Evolutionary conservation across 1,140 invertebrate genomes (phyloP).

Genomic region (Caligus rogercresseyi): DNA sequence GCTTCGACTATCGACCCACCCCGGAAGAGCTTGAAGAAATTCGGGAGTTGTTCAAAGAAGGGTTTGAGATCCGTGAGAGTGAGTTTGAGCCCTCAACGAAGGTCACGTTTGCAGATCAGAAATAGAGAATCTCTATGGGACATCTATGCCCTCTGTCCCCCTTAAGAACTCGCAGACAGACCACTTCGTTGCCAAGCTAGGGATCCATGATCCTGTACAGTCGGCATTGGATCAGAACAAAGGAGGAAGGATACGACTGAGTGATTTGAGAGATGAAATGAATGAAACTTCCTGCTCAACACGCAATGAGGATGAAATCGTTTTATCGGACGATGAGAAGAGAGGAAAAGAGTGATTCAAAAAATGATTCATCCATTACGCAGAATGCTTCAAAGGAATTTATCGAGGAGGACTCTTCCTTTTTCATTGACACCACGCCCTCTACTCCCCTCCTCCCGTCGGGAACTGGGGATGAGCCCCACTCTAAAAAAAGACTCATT

Average conservation of each 20-base stretch:
- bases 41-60: slow-evolving; percentile 41
- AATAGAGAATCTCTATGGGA: not conserved
- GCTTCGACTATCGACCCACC: slow-evolving; percentile 55
- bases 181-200: not conserved
- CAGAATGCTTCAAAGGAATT: no score
- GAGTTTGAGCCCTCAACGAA: slow-evolving; percentile 29
- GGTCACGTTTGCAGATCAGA: no score
- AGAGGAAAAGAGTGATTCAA: not conserved
- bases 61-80: slow-evolving; percentile 51
- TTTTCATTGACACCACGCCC: no score
- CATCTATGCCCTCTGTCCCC: not conserved
- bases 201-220: slow-evolving; percentile 1
- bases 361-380: no score
- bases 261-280: not conserved
- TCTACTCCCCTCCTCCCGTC: no score
- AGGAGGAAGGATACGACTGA: not conserved
- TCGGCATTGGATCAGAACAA: no score
- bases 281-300: not conserved
- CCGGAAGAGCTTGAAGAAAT: slow-evolving; percentile 50
- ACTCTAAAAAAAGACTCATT: not conserved
- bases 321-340: slow-evolving; percentile 1
- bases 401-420: no score
- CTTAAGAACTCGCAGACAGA: slow-evolving; percentile 4
- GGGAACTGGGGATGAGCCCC: not conserved
- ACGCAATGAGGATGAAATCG: slow-evolving; percentile 14